Conservation (phyloP, 2,797 vertebrate species). For the Mus spretus region DNA sequence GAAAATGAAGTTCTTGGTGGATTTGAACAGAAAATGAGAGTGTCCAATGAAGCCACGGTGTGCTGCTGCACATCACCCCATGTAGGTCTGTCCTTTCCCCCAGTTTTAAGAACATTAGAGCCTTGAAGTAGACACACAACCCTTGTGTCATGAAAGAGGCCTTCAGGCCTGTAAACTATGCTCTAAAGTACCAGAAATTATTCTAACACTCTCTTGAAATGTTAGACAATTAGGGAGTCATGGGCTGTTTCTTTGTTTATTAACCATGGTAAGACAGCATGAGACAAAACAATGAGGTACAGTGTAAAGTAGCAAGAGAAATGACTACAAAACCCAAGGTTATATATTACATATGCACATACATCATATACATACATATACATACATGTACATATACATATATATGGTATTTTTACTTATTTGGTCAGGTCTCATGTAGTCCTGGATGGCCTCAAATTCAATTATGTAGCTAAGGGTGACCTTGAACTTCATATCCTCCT, state of each 20-base stretch:
- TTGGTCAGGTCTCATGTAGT: not conserved
- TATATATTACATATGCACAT: not conserved
- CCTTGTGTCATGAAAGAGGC: conserved; percentile 37
- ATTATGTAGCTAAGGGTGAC: not conserved
- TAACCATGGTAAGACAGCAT: not conserved
- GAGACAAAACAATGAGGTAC: conserved; percentile 49
- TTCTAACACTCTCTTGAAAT: conserved; percentile 77
- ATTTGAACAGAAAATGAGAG: conserved; percentile 48
- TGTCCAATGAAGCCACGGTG: conserved; percentile 50
- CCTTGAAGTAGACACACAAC: conserved; percentile 57
- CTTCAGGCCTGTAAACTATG: conserved; percentile 65
- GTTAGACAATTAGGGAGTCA: conserved; percentile 58
- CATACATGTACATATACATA: too few species aligned
- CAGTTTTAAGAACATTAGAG: conserved; percentile 69
- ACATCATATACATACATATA: too few species aligned
- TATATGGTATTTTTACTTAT: not conserved
- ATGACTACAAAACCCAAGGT: conserved; percentile 41
- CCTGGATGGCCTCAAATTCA: not conserved
- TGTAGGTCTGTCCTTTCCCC: conserved; percentile 59
- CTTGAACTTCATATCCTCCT: not conserved
- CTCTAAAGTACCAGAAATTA: conserved; percentile 70
- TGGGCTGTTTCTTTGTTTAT: conserved; percentile 62
- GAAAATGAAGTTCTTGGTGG: conserved; percentile 50
- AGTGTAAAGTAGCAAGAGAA: conserved; percentile 60
- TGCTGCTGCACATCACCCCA: conserved; percentile 45